These are phyloP conservation scores for Lycaon pictus DNA, from an alignment of 2,113 vertebrate species.

Conservation along the genomic window DNA sequence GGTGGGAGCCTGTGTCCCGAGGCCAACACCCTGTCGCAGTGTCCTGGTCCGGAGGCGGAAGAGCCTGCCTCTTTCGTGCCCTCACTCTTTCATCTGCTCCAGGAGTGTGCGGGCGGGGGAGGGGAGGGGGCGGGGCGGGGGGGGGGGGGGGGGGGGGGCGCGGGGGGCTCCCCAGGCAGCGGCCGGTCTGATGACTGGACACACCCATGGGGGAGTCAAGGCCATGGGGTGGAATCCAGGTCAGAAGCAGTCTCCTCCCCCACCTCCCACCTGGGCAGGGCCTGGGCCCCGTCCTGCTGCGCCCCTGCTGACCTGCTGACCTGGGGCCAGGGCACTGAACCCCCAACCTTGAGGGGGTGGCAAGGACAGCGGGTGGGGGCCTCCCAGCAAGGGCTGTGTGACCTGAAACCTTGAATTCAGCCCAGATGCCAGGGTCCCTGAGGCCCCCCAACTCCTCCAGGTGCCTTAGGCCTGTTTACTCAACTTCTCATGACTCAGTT, in stretches of 20 bases:
- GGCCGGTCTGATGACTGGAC: background rate
- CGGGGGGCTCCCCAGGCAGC: rapidly evolving
- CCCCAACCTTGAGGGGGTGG: background rate
- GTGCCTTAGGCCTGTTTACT: background rate
- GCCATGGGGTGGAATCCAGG: rapidly evolving
- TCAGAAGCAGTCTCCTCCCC: background rate
- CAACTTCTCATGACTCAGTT: background rate
- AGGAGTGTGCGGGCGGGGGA: background rate
- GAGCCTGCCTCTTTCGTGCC: rapidly evolving
- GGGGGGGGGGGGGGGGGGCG: background rate
- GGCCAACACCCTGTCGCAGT: rapidly evolving
- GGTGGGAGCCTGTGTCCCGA: background rate
- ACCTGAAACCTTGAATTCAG: background rate
- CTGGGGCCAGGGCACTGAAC: background rate
- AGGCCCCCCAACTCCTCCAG: background rate
- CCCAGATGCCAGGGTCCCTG: background rate
- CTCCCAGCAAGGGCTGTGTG: rapidly evolving
- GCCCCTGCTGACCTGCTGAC: background rate
- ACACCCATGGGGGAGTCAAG: rapidly evolving
- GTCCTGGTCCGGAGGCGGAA: background rate
- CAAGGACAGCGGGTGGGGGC: background rate
- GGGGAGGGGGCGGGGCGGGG: background rate
- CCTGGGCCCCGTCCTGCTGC: background rate
- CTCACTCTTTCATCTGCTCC: background rate
- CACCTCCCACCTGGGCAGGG: too few relatives aligned